phyloP scores from a whole-genome alignment of 2,113 vertebrate species.

The Dolichallabes microphthalmus region DNA sequence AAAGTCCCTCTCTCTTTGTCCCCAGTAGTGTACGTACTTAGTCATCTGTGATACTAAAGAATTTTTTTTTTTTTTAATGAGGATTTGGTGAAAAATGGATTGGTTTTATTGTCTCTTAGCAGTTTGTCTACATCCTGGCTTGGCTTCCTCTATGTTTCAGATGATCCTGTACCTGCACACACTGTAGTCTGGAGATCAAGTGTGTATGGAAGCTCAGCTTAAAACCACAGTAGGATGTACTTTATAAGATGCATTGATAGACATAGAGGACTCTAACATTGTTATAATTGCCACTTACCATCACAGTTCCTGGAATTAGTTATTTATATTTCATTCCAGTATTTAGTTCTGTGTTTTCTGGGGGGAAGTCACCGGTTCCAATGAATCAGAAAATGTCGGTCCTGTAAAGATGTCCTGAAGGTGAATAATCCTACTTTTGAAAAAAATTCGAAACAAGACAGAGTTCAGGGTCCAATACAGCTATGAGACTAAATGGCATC shows the following conservation, averaged over 20 bases:
- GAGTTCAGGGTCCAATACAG: no score
- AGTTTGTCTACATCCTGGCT: not conserved
- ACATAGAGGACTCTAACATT: not conserved
- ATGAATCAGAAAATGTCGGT: no score
- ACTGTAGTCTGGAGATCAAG: constrained; percentile 12
- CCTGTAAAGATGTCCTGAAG: no score
- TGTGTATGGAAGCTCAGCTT: not conserved
- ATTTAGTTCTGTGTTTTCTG: no score
- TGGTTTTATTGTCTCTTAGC: not conserved
- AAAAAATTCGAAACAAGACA: no score
- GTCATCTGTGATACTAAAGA: not conserved
- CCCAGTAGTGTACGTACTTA: not conserved
- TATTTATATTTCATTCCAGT: not conserved
- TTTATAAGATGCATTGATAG: not conserved
- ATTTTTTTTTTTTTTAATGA: not conserved
- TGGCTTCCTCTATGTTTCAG: not conserved
- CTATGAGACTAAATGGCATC: no score
- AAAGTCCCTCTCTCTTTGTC: not conserved
- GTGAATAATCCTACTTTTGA: no score
- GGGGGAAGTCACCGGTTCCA: no score
- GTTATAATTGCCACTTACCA: not conserved
- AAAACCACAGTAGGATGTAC: not conserved
- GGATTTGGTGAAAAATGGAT: constrained; percentile 1
- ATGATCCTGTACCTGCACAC: not conserved
- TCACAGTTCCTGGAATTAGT: not conserved